These are phyloP conservation scores for Stichopus horrens DNA, from an alignment of 53 echinoderm and acorn worm genomes.

Conservation along the genomic window DNA sequence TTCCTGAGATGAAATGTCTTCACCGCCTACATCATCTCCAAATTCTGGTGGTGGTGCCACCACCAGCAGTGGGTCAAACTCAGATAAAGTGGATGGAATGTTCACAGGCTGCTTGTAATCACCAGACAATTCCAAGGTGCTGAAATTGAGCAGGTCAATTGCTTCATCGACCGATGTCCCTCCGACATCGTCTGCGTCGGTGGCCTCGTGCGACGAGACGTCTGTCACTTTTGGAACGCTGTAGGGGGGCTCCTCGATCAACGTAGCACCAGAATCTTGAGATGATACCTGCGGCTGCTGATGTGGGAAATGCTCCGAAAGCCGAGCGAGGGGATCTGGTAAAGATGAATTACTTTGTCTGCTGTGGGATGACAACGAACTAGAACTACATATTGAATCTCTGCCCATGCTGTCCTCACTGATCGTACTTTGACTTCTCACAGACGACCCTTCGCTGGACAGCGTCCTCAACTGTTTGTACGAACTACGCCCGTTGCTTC, in stretches of 20 bases:
- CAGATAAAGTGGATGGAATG: conserved; percentile 10
- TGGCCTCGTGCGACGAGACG: background rate
- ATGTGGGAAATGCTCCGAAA: background rate
- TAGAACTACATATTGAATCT: conserved; percentile 30
- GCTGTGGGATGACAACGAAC: conserved; percentile 13
- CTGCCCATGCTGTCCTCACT: conserved; percentile 41
- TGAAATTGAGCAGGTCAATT: conserved; percentile 1
- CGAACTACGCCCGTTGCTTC: background rate
- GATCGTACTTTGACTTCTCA: conserved; percentile 27
- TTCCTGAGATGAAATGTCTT: background rate
- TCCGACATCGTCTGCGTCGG: background rate
- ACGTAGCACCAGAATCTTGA: background rate
- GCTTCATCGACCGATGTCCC: background rate
- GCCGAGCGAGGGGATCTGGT: background rate
- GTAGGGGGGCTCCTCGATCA: background rate
- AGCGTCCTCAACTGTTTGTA: background rate
- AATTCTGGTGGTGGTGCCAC: conserved; percentile 23
- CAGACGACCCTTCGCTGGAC: conserved; percentile 39
- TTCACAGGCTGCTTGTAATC: background rate
- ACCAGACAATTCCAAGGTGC: conserved; percentile 8
- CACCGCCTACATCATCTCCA: background rate
- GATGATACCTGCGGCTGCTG: background rate
- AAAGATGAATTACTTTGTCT: conserved; percentile 37
- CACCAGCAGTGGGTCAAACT: conserved; percentile 31
- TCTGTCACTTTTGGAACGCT: background rate